A percentile compares a stretch with the other conserved stretches of the same genome.
Evolutionary conservation across 2,888 invertebrate genomes (phyloP).

Genomic region (Pyralis farinalis): DNA sequence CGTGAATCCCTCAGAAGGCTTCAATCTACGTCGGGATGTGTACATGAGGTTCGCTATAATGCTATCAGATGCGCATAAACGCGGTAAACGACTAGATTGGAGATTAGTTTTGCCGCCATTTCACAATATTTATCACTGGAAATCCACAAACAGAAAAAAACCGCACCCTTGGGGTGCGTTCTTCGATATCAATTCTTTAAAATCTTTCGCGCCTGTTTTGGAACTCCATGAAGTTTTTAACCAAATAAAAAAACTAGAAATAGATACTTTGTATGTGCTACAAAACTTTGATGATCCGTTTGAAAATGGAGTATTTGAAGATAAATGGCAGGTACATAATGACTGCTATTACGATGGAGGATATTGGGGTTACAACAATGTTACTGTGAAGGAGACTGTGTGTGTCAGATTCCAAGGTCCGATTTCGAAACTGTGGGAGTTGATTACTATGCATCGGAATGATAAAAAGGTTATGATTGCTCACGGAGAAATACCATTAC

Average conservation of each 20-base stretch:
- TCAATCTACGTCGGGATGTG: conserved; percentile 97
- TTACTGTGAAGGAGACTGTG: conserved; percentile 82
- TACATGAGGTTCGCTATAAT: conserved; percentile 95
- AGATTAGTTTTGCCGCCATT: conserved; percentile 95
- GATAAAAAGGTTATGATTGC: conserved; percentile 84
- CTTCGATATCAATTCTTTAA: conserved; percentile 91
- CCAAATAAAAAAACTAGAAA: conserved; percentile 47
- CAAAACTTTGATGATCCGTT: conserved; percentile 94
- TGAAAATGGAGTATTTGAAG: conserved; percentile 88
- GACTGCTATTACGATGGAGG: conserved; percentile 51
- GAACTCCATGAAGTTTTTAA: conserved; percentile 91
- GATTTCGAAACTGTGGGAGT: conserved; percentile 81
- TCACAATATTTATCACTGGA: conserved; percentile 96
- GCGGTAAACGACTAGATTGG: conserved; percentile 70
- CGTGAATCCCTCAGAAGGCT: conserved; percentile 97
- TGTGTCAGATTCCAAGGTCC: conserved; percentile 94
- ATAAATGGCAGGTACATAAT: conserved; percentile 86
- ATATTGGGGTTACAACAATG: conserved; percentile 88
- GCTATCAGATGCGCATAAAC: conserved; percentile 83
- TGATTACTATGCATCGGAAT: conserved; percentile 69
- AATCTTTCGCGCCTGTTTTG: conserved; percentile 89
- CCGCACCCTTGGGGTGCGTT: conserved; percentile 90
- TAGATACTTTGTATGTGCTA: conserved; percentile 90
- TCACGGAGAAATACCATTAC: conserved; percentile 93
- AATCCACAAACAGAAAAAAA: conserved; percentile 63